These are phyloP conservation scores for Ectropis crepuscularia DNA, from an alignment of 2,888 invertebrate genomes.

Conservation along the genomic window DNA sequence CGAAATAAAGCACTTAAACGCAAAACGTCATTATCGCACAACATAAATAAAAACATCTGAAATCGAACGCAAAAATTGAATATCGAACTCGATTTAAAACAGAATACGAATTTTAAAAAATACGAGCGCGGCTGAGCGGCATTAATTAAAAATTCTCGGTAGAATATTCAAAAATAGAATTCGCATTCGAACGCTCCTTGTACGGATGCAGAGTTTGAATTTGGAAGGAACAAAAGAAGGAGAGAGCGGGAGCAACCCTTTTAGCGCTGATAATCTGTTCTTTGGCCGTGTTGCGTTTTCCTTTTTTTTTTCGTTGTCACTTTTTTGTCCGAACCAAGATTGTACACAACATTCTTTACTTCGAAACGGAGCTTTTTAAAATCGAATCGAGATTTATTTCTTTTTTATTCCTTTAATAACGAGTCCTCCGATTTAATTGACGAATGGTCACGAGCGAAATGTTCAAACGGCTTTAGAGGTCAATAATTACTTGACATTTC, in stretches of 20 bases:
- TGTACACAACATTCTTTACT: conserved; percentile 85
- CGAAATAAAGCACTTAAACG: conserved; percentile 85
- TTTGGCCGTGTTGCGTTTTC: conserved; percentile 78
- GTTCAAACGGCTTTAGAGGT: conserved; percentile 68
- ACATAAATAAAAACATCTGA: conserved; percentile 82
- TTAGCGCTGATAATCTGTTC: conserved; percentile 85
- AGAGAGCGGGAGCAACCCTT: conserved; percentile 84
- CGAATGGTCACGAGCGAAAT: conserved; percentile 77
- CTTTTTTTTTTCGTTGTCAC: conserved; percentile 82
- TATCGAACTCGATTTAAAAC: conserved; percentile 83
- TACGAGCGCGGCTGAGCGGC: conserved; percentile 80
- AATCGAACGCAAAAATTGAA: conserved; percentile 84
- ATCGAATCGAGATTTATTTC: conserved; percentile 74
- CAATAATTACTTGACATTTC: conserved; percentile 61
- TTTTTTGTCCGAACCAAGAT: conserved; percentile 83
- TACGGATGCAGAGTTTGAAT: conserved; percentile 83
- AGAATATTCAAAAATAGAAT: conserved; percentile 85
- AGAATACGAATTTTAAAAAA: conserved; percentile 82
- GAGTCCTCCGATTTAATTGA: conserved; percentile 80
- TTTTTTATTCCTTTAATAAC: conserved; percentile 80
- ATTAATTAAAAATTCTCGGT: conserved; percentile 85
- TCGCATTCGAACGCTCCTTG: conserved; percentile 84
- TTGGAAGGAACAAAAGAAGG: conserved; percentile 83
- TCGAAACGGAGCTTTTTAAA: conserved; percentile 83
- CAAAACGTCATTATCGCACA: conserved; percentile 85